Base-by-base conservation (phyloP, 2,888 invertebrate genomes). In the Agonopterix heracliana region DNA sequence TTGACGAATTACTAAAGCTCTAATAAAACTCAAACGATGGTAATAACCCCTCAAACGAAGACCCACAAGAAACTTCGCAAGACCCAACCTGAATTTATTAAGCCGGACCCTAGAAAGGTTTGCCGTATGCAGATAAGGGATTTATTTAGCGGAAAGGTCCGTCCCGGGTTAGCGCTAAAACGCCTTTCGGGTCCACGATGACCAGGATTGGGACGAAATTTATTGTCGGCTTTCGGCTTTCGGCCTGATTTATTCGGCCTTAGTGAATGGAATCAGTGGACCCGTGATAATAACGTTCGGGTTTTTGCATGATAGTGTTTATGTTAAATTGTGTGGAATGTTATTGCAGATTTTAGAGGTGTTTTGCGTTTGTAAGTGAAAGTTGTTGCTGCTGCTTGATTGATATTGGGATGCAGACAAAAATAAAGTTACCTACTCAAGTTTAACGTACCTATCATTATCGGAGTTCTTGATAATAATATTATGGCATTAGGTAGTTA, bases 51-150 rank as follows among this genome's bases (percentile, higher is more conserved):
- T 83, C 82, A 55, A 57, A 66, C 60, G 2, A 56, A 47, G 34
- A 71, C 69, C 69, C 57, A 53, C 53, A 62, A 70, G 73, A 85
- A 86, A 84, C 68, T 85, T 83, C 66, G 71, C 76, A 71, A 77
- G 75, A 74, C 85, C 88, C 87, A 85, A 88, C 87, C 83, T 87
- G 88, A 88, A 88, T 88, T 86, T 88, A 88, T 88, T 86, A 88
- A 87, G 86, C 88, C 68, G 88, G 88, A 88, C 88, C 88, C 86
- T 81, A 78, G 85, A 83, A 87, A 88, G 88, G 88, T 88, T 84
- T 85, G 88, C 84, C 88, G 85, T 88, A 88, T 88, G 88, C 87
- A 88, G 88, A 88, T 88, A 88, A 88, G 88, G 87, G 88, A 88
- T 88, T 88, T 88, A 88, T 87, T 87, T 85, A 88, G 87, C 88